phyloP scores from a whole-genome alignment of 1,140 invertebrate species.

The Akabosia matsudoensis region DNA sequence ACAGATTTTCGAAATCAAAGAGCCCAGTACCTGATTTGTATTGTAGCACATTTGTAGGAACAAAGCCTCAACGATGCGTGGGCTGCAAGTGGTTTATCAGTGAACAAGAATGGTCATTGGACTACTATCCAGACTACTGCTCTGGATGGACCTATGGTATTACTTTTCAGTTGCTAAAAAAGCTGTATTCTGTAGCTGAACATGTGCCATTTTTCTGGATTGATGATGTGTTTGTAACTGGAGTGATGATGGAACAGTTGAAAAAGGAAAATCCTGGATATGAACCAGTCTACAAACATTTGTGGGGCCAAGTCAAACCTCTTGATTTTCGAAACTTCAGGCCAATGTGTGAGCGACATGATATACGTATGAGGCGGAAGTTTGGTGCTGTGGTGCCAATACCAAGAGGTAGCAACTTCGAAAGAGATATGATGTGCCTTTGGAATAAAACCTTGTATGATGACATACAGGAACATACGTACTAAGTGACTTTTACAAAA shows the following conservation, averaged over 20 bases:
- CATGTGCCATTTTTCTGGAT: conserved; percentile 55
- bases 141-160: conserved; percentile 62
- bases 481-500: too few species aligned
- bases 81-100: conserved; percentile 53
- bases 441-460: conserved; percentile 13
- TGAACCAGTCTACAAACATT: neutral
- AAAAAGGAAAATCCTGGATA: neutral
- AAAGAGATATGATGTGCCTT: conserved; percentile 1
- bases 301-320: neutral
- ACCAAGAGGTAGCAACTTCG: neutral
- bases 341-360: neutral
- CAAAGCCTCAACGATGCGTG: conserved; percentile 48
- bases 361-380: neutral
- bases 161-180: conserved; percentile 62
- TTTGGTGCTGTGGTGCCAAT: neutral
- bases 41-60: conserved; percentile 51
- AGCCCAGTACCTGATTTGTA: conserved; percentile 46
- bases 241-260: conserved; percentile 50
- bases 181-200: conserved; percentile 49
- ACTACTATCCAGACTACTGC: conserved; percentile 52
- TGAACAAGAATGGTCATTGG: conserved; percentile 48
- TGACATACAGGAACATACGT: too few species aligned
- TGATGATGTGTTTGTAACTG: conserved; percentile 58
- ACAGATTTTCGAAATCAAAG: conserved; percentile 47
- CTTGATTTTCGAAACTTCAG: neutral